phyloP scores from a whole-genome alignment of 2,113 vertebrate species.

The Arothron firmamentum region DNA sequence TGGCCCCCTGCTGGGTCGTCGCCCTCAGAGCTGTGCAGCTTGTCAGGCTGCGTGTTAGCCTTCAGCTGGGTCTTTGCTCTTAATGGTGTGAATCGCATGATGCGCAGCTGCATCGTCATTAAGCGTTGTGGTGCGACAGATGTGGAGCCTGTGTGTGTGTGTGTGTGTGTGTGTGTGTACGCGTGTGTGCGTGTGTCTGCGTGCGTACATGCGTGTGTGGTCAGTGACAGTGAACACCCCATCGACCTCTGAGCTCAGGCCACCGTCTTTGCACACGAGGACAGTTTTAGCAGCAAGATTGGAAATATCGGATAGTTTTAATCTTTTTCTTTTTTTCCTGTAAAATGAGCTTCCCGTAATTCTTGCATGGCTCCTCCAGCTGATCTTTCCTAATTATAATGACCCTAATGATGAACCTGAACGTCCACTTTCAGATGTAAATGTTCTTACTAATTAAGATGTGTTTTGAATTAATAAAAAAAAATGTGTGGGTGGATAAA shows the following conservation, averaged over 20 bases:
- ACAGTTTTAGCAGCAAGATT: too few relatives aligned
- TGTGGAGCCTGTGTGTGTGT: constrained; percentile 7
- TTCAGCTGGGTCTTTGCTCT: constrained; percentile 5
- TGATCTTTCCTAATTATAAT: too few relatives aligned
- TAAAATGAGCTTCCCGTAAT: too few relatives aligned
- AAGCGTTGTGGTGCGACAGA: neutral
- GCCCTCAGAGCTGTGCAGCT: constrained; percentile 15
- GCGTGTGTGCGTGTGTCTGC: too few relatives aligned
- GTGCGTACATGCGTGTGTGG: constrained; percentile 7
- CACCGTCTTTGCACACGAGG: neutral
- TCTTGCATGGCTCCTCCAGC: too few relatives aligned
- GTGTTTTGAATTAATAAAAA: too few relatives aligned
- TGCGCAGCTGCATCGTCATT: constrained; percentile 12
- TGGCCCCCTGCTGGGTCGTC: constrained; percentile 1
- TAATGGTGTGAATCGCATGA: constrained; percentile 9
- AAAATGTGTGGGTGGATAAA: too few relatives aligned
- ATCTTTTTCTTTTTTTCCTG: too few relatives aligned
- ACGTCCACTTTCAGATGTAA: too few relatives aligned
- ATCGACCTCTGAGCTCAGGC: constrained; percentile 6
- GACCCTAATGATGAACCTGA: too few relatives aligned
- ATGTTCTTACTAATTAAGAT: too few relatives aligned
- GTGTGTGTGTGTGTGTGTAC: constrained; percentile 3
- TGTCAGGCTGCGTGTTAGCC: constrained; percentile 16
- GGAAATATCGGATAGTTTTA: too few relatives aligned
- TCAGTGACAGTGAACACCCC: neutral